A percentile compares a stretch with the other conserved stretches of the same genome.
These are phyloP conservation scores for Poecilia velifera DNA, from an alignment of 2,797 vertebrate genomes.

Conservation along the genomic window DNA sequence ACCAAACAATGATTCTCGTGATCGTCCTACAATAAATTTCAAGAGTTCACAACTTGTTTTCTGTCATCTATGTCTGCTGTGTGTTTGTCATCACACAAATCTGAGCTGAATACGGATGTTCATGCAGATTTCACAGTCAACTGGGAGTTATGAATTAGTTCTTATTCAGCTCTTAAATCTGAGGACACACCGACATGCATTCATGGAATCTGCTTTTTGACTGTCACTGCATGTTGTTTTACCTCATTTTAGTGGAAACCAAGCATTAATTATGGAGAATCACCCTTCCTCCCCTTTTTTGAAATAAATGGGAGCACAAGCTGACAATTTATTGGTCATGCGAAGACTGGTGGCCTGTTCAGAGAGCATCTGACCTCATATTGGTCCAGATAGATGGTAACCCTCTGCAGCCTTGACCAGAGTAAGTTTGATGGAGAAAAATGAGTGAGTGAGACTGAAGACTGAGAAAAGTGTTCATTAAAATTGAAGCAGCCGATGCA, in stretches of 20 bases:
- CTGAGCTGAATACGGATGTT: not conserved
- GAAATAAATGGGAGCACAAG: not conserved
- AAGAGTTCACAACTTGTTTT: no score
- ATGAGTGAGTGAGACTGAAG: not conserved
- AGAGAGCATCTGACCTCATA: not conserved
- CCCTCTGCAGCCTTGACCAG: not conserved
- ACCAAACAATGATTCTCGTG: not conserved
- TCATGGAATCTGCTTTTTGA: not conserved
- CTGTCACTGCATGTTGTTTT: not conserved
- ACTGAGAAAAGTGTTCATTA: not conserved
- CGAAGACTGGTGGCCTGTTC: not conserved
- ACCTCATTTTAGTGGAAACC: not conserved
- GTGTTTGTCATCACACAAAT: not conserved
- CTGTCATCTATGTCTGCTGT: not conserved
- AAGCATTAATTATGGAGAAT: not conserved
- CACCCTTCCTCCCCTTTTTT: not conserved
- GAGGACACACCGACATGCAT: not conserved
- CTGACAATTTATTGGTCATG: not conserved
- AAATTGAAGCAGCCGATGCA: constrained; percentile 16
- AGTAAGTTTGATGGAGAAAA: not conserved
- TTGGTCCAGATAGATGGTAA: not conserved
- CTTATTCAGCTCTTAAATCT: not conserved
- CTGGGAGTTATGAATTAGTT: no score
- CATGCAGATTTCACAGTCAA: not conserved
- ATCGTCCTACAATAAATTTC: not conserved